These are phyloP conservation scores for Leptinotarsa rubiginosa DNA, from an alignment of 2,888 invertebrate species.

Conservation along the genomic window DNA sequence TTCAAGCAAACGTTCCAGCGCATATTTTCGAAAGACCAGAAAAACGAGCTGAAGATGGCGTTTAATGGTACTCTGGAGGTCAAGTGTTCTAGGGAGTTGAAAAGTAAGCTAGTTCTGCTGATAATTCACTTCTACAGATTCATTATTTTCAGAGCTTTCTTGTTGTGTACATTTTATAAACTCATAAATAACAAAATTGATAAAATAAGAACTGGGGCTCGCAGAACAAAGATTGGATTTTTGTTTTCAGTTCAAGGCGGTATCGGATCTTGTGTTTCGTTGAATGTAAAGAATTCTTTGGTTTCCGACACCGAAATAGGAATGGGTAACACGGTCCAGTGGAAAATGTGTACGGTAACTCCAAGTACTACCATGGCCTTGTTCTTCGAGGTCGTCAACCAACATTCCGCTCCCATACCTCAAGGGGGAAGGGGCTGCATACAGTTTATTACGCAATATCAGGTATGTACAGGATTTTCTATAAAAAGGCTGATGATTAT, in stretches of 20 bases:
- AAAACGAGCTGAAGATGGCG: constrained; percentile 95
- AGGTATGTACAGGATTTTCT: constrained; percentile 63
- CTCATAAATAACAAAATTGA: neutral
- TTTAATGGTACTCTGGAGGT: constrained; percentile 97
- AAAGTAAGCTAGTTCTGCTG: constrained; percentile 70
- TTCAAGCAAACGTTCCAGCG: constrained; percentile 99
- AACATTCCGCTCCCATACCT: constrained; percentile 94
- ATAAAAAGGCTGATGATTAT: no score
- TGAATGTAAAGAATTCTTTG: constrained; percentile 90
- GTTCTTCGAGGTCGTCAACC: constrained; percentile 96
- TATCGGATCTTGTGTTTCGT: constrained; percentile 95
- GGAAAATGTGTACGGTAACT: constrained; percentile 96
- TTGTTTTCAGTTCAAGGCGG: constrained; percentile 82
- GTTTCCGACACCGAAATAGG: constrained; percentile 98
- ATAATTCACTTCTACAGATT: constrained; percentile 12
- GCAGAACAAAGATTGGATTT: neutral
- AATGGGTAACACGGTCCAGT: constrained; percentile 96
- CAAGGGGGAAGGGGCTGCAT: constrained; percentile 97
- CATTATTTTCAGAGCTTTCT: neutral
- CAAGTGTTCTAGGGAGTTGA: constrained; percentile 94
- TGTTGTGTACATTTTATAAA: no score
- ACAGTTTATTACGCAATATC: constrained; percentile 98
- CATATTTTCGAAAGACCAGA: constrained; percentile 92
- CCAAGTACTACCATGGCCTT: constrained; percentile 93
- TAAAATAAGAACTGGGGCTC: neutral